These are phyloP conservation scores for Tamias sibiricus DNA, from an alignment of 2,113 vertebrate species.

Conservation along the genomic window DNA sequence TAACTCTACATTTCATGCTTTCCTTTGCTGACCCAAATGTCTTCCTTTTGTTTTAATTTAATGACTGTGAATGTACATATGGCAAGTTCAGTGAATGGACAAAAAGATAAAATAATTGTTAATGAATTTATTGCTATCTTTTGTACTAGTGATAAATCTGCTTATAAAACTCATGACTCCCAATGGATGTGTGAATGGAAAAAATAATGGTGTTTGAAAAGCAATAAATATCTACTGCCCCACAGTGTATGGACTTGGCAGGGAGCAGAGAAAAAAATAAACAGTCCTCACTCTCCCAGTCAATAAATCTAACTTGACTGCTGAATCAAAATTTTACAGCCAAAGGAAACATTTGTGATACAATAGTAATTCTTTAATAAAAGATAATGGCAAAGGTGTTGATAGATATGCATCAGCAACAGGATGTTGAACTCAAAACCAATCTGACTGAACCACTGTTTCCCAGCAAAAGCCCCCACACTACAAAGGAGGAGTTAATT, in stretches of 20 bases:
- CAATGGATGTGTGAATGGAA: constrained; percentile 54
- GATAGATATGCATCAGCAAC: constrained; percentile 54
- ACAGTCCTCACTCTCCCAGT: not conserved
- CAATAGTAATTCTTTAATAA: constrained; percentile 51
- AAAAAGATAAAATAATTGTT: constrained; percentile 58
- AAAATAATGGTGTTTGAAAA: constrained; percentile 62
- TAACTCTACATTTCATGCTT: constrained; percentile 20
- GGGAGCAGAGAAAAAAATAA: not conserved
- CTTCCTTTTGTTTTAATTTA: not conserved
- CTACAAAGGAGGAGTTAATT: not conserved
- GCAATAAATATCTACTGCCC: constrained; percentile 16
- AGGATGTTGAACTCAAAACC: constrained; percentile 44
- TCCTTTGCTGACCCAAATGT: not conserved
- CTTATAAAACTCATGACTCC: constrained; percentile 58
- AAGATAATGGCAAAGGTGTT: constrained; percentile 39
- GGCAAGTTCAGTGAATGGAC: constrained; percentile 52
- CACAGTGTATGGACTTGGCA: constrained; percentile 49
- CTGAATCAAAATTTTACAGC: constrained; percentile 70
- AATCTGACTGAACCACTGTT: not conserved
- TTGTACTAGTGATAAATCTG: constrained; percentile 58
- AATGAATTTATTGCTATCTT: constrained; percentile 59
- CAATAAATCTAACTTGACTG: constrained; percentile 64
- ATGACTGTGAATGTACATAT: not conserved
- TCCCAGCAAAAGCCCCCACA: not conserved
- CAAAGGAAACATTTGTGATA: constrained; percentile 64